Evolutionary conservation across 2,113 vertebrate species (phyloP), one percentile per base, ranked within the genome.

Genomic region (Centropus bengalensis): DNA sequence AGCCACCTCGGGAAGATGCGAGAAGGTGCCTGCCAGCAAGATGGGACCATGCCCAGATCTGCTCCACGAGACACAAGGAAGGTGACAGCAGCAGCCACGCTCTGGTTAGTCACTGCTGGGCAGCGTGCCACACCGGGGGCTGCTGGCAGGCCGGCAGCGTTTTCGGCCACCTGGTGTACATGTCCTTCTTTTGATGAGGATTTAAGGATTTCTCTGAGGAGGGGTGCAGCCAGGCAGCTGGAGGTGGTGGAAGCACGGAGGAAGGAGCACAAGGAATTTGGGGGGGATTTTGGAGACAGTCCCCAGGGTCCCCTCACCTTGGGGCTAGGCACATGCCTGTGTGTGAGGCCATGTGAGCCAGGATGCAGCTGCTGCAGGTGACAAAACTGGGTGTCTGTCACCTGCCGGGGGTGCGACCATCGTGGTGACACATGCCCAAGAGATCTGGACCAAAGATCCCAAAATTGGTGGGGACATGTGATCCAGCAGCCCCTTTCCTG

Each of bases 281-380:
- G 0, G 4, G 42, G 36, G 36, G 6, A 10, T 83, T 32, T 2
- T 47, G 23, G 42, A n/a, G 42, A 63, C 38, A 59, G 24, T 13
- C 32, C 47, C 11, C 63, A 45, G 63, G 24, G 30, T 74, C 13
- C 9, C 40, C 51, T 32, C n/a, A 20, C 55, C 8, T 0, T 12
- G 14, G 14, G 11, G 9, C 9, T 49, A 69, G 28, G 20, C 33
- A 51, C 12, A 28, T 23, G 32, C 47, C 45, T 80, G 13, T 36
- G 4, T 9, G 10, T 26, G 28, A 60, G 33, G 32, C 4, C 2
- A 0, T 33, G 51, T 4, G 6, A 63, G 38, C 51, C 0, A 0
- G 49, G 69, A 80, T 8, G 49, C 73, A 83, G 80, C 51, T 83
- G 86, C 52, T 69, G 40, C 76, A 47, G 86, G 59, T 91, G 92